phyloP scores from a whole-genome alignment of 2,113 vertebrate genomes.

The Cacatua alba region DNA sequence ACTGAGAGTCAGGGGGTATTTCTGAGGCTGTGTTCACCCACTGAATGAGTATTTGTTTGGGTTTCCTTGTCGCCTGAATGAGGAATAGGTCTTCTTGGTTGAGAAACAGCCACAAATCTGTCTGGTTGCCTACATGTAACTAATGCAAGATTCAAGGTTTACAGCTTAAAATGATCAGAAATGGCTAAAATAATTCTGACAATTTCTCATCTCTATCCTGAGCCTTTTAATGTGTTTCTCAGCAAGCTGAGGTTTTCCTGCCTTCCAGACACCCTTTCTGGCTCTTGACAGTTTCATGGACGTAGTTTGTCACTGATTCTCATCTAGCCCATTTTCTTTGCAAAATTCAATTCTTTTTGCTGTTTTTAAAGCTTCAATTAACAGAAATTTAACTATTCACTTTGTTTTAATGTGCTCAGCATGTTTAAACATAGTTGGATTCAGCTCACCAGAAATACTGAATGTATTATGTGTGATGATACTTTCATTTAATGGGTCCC shows the following conservation, averaged over 20 bases:
- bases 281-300: not conserved
- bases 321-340: not conserved
- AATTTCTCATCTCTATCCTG: not conserved
- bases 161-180: not conserved
- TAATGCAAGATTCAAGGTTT: not conserved
- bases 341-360: not conserved
- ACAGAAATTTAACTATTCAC: not conserved
- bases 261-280: accelerated
- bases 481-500: not conserved
- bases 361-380: not conserved
- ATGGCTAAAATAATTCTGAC: not conserved
- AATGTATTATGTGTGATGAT: not conserved
- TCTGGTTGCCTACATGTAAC: not conserved
- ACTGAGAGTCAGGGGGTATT: not conserved
- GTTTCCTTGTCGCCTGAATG: not conserved
- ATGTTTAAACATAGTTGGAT: not conserved
- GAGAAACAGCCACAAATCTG: not conserved
- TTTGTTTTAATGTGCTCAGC: not conserved
- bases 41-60: accelerated
- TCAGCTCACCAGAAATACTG: not conserved
- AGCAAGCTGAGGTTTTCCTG: not conserved
- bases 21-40: not conserved
- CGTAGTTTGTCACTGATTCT: not conserved
- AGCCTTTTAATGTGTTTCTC: not conserved
- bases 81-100: not conserved